phyloP scores from a whole-genome alignment of 2,888 invertebrate species.

The Eulithis testata region DNA sequence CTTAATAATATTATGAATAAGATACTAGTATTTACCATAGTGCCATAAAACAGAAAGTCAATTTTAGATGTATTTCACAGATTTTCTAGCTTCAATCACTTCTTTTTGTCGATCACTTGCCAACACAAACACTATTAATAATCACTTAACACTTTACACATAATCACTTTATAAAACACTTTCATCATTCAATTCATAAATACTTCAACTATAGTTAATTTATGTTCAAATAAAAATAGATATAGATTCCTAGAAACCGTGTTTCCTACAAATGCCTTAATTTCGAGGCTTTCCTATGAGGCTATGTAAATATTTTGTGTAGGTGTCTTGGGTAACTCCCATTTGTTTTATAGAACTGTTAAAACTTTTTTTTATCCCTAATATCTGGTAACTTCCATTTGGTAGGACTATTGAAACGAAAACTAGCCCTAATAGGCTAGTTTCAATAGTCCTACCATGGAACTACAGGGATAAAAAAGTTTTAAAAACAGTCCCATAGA shows the following conservation, averaged over 20 bases:
- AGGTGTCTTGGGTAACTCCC: no score
- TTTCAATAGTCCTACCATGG: no score
- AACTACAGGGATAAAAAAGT: no score
- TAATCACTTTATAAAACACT: neutral
- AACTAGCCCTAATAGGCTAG: no score
- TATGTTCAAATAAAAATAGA: no score
- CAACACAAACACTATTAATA: neutral
- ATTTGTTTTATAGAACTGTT: no score
- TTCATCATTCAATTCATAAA: neutral
- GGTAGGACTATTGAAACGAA: no score
- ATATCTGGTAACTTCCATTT: no score
- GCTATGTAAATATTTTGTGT: conserved; percentile 53
- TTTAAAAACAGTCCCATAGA: no score
- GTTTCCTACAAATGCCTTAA: conserved; percentile 8
- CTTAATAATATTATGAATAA: conserved; percentile 46
- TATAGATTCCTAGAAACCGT: neutral
- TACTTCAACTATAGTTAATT: neutral
- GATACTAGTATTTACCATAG: conserved; percentile 46
- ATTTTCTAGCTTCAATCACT: neutral
- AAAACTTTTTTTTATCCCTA: no score
- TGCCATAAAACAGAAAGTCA: conserved; percentile 48
- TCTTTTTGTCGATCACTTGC: neutral
- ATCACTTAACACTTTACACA: neutral
- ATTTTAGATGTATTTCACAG: conserved; percentile 2
- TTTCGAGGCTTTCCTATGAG: conserved; percentile 42